A percentile compares a stretch with the other conserved stretches of the same genome.
phyloP scores from a whole-genome alignment of 1,140 invertebrate genomes.

The Aleiodes sp. region DNA sequence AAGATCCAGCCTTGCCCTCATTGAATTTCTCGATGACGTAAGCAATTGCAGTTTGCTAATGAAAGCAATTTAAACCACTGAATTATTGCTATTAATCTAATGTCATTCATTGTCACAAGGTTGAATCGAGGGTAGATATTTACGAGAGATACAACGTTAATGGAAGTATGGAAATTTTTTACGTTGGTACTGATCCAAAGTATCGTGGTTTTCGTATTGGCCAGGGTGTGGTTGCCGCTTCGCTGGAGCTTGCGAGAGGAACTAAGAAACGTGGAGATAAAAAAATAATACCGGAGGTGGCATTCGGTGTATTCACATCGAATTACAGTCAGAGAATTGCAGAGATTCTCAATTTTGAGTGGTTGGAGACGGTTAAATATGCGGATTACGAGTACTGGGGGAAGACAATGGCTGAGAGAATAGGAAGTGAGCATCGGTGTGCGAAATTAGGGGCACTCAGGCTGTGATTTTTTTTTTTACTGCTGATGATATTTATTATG shows the following conservation, averaged over 20 bases:
- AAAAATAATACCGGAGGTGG: conserved; percentile 38
- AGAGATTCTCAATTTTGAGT: conserved; percentile 44
- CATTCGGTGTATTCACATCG: conserved; percentile 48
- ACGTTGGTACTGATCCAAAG: conserved; percentile 45
- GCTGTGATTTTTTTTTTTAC: background rate
- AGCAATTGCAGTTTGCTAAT: conserved; percentile 25
- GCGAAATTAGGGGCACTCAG: conserved; percentile 37
- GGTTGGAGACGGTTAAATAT: conserved; percentile 39
- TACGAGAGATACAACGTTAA: conserved; percentile 45
- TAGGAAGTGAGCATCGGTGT: conserved; percentile 43
- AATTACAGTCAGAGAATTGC: conserved; percentile 51
- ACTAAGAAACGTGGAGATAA: conserved; percentile 27
- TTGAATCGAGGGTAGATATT: conserved; percentile 46
- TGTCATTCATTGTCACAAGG: conserved; percentile 40
- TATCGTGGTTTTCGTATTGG: conserved; percentile 50
- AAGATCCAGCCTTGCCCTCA: conserved; percentile 63
- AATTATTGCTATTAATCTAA: background rate
- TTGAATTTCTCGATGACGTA: conserved; percentile 67
- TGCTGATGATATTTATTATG: background rate
- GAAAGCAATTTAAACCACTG: background rate
- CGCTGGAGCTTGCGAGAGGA: conserved; percentile 39
- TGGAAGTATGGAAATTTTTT: conserved; percentile 50
- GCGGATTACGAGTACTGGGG: conserved; percentile 43
- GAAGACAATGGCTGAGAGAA: conserved; percentile 49
- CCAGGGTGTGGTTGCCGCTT: conserved; percentile 36